phyloP scores from a whole-genome alignment of 2,113 vertebrate genomes.

The Tupaia chinensis region DNA sequence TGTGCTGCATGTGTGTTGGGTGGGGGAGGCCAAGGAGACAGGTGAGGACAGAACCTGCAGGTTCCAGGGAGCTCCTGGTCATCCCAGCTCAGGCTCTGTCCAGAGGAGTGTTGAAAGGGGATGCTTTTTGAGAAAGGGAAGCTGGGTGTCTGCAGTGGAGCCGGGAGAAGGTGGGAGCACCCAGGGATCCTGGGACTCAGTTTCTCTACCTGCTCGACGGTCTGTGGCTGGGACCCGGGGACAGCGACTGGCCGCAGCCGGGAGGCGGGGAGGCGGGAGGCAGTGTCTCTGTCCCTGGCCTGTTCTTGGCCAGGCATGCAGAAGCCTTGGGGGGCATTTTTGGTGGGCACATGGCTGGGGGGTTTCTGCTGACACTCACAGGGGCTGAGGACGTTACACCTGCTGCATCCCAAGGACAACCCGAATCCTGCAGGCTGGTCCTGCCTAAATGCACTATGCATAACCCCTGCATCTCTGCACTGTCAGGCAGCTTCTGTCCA shows the following conservation, averaged over 20 bases:
- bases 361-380: neutral
- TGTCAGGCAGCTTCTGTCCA: neutral
- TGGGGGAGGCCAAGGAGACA: neutral
- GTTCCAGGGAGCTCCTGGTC: neutral
- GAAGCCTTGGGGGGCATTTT: neutral
- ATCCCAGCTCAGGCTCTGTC: neutral
- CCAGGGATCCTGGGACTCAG: accelerated
- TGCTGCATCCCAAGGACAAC: accelerated
- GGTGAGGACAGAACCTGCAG: neutral
- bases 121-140: neutral
- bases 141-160: neutral
- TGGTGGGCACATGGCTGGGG: accelerated
- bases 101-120: neutral
- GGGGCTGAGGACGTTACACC: neutral
- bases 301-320: no score
- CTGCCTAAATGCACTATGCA: accelerated
- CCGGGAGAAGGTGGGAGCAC: neutral
- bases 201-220: accelerated
- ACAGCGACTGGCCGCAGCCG: no score
- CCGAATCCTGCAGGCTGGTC: neutral
- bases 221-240: no score
- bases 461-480: accelerated
- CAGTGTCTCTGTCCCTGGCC: no score
- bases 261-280: no score
- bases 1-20: no score